Percentiles rank a stretch among this genome's conserved stretches.
These are phyloP conservation scores for Callosobruchus maculatus DNA, from an alignment of 2,888 invertebrate genomes.

Conservation along the genomic window DNA sequence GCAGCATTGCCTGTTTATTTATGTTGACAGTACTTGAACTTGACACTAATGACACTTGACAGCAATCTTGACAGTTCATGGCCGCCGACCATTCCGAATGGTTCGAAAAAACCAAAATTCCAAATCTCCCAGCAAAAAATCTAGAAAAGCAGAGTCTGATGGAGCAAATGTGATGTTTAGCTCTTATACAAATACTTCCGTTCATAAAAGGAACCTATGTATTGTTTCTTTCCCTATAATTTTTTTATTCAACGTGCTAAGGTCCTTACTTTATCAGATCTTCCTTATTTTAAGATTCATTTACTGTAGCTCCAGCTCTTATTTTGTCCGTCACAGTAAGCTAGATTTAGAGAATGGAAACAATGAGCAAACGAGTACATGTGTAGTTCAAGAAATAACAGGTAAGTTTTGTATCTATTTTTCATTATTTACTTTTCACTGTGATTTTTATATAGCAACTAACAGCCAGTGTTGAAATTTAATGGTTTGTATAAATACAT, in stretches of 20 bases:
- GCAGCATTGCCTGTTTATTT: no score
- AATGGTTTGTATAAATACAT: no score
- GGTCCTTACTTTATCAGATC: conserved; percentile 79
- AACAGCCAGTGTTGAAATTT: no score
- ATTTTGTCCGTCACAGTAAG: conserved; percentile 64
- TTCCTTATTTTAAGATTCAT: conserved; percentile 83
- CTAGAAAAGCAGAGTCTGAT: conserved; percentile 57
- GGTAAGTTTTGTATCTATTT: neutral
- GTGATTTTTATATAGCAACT: no score
- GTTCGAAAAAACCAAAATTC: conserved; percentile 62
- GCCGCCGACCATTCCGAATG: conserved; percentile 48
- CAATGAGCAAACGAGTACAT: conserved; percentile 25
- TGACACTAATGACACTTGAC: no score
- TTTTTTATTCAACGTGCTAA: conserved; percentile 78
- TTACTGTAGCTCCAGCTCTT: conserved; percentile 75
- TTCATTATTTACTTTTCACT: no score
- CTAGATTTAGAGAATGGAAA: conserved; percentile 43
- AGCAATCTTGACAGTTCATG: no score
- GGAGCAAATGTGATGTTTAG: conserved; percentile 58
- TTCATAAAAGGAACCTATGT: conserved; percentile 85
- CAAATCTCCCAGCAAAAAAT: conserved; percentile 63
- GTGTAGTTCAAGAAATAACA: conserved; percentile 20
- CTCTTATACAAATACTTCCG: conserved; percentile 64
- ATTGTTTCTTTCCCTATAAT: conserved; percentile 85
- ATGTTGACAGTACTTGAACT: no score